Conservation (phyloP, 2,113 vertebrate species). For the Zapornia atra region DNA sequence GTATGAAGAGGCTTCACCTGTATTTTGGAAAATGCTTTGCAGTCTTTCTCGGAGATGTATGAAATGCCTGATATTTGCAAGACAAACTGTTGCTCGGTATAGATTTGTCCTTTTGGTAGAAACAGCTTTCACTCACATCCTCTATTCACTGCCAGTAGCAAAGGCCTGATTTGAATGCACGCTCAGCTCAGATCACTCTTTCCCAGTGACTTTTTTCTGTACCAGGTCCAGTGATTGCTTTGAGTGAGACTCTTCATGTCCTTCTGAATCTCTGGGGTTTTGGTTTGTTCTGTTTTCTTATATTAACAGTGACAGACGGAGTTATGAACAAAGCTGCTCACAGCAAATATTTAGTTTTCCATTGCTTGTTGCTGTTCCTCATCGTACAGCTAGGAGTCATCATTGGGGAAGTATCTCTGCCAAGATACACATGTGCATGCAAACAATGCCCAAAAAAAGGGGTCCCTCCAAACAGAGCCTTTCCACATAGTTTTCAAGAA, state of each 20-base stretch:
- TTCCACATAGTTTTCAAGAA: neutral
- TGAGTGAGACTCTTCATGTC: neutral
- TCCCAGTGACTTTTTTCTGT: neutral
- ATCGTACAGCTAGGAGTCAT: neutral
- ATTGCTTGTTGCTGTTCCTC: neutral
- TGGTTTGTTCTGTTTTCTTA: neutral
- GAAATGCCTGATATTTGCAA: neutral
- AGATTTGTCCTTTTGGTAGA: neutral
- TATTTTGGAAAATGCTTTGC: neutral
- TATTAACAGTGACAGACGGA: neutral
- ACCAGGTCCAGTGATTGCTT: neutral
- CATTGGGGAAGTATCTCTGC: neutral
- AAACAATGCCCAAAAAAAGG: neutral
- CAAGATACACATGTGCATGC: rapidly evolving
- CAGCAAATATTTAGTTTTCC: neutral
- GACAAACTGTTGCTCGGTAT: neutral
- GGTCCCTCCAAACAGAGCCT: neutral
- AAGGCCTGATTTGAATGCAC: neutral
- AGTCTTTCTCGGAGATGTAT: neutral
- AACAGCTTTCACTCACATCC: neutral
- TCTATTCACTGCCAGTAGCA: neutral
- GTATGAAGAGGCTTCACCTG: neutral
- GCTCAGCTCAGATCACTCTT: neutral
- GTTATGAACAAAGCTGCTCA: neutral
- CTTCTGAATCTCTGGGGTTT: neutral